These are phyloP conservation scores for Oxyura jamaicensis DNA, from an alignment of 2,113 vertebrate genomes.

Conservation along the genomic window DNA sequence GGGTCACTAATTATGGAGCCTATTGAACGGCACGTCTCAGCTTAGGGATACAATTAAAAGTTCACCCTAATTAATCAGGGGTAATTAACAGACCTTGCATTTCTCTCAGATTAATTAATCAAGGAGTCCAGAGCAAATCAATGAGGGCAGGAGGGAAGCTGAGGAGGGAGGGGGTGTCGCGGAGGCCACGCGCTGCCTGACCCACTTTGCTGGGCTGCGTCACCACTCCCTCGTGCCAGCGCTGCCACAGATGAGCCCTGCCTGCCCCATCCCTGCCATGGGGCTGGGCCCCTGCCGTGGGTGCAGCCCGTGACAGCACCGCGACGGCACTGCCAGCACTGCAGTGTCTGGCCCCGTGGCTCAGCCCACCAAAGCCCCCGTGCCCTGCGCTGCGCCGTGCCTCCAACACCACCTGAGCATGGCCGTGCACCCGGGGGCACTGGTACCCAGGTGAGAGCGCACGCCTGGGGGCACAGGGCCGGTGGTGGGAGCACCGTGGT, in stretches of 20 bases:
- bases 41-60: slow-evolving; percentile 83
- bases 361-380: fast-evolving
- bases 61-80: slow-evolving; percentile 84
- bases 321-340: fast-evolving
- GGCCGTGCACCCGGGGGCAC: fast-evolving
- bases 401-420: fast-evolving
- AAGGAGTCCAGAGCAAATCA: slow-evolving; percentile 73
- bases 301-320: fast-evolving
- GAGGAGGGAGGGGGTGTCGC: neutral
- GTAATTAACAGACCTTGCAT: slow-evolving; percentile 82
- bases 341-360: fast-evolving
- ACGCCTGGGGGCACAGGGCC: fast-evolving
- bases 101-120: slow-evolving; percentile 79
- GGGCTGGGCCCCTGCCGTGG: fast-evolving
- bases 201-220: neutral
- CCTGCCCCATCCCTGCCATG: fast-evolving
- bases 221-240: neutral
- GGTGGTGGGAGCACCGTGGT: fast-evolving
- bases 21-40: slow-evolving; percentile 76
- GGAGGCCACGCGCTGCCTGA: neutral
- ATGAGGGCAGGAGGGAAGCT: slow-evolving; percentile 16
- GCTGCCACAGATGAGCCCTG: fast-evolving
- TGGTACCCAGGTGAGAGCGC: fast-evolving
- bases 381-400: fast-evolving
- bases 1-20: slow-evolving; percentile 75